These are phyloP conservation scores for Patiria pectinifera DNA, from an alignment of 53 echinoderm and acorn worm species.

Conservation along the genomic window DNA sequence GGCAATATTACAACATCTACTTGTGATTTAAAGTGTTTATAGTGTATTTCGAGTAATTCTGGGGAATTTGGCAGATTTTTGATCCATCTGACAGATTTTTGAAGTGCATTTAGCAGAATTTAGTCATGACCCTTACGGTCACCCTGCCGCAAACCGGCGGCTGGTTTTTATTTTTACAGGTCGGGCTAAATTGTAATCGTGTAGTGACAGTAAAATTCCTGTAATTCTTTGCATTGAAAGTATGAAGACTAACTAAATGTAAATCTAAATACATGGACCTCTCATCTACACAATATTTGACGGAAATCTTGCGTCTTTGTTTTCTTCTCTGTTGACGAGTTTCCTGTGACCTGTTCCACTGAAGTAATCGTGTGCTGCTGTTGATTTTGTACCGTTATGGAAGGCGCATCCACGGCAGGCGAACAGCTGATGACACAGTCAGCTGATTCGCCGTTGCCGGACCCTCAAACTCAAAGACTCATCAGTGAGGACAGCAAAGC, in stretches of 20 bases:
- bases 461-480: conserved; percentile 2
- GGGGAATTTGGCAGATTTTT: too few species aligned
- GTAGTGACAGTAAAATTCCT: conserved; percentile 1
- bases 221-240: neutral
- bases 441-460: conserved; percentile 51
- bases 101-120: too few species aligned
- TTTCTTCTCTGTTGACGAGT: neutral
- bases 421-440: conserved; percentile 51
- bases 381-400: conserved; percentile 33
- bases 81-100: too few species aligned
- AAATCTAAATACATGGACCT: neutral
- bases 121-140: too few species aligned
- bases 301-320: neutral
- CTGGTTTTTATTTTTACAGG: neutral
- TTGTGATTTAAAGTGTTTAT: too few species aligned
- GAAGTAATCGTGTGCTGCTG: conserved; percentile 16
- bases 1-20: too few species aligned
- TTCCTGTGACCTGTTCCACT: neutral
- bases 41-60: too few species aligned
- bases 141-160: too few species aligned
- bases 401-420: conserved; percentile 55
- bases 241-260: neutral
- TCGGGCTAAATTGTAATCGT: neutral
- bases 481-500: neutral
- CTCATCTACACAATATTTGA: neutral